phyloP scores from a whole-genome alignment of 2,797 vertebrate species.

The Xiphophorus birchmanni region DNA sequence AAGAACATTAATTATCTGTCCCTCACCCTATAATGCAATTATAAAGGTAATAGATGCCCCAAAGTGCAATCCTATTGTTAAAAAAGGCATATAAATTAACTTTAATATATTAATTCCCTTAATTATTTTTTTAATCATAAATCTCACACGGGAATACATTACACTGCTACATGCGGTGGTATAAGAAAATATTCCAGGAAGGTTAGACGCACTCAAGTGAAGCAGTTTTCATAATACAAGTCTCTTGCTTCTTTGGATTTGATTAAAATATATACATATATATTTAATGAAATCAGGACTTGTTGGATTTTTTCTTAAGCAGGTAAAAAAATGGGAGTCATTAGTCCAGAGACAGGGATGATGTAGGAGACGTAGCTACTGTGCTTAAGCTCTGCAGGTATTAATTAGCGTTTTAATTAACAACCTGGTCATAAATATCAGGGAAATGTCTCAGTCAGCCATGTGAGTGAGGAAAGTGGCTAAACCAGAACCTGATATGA shows the following conservation, averaged over 20 bases:
- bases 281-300: slow-evolving; percentile 77
- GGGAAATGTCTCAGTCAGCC: slow-evolving; percentile 55
- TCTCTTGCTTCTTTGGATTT: slow-evolving; percentile 72
- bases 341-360: slow-evolving; percentile 87
- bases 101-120: slow-evolving; percentile 76
- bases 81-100: slow-evolving; percentile 85
- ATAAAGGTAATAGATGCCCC: slow-evolving; percentile 84
- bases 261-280: slow-evolving; percentile 71
- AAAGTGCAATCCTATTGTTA: slow-evolving; percentile 75
- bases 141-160: slow-evolving; percentile 73
- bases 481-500: not conserved
- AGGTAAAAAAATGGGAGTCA: slow-evolving; percentile 62
- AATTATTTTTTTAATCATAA: slow-evolving; percentile 77
- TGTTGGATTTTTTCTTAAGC: slow-evolving; percentile 8
- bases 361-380: slow-evolving; percentile 71
- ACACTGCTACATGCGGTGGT: slow-evolving; percentile 69
- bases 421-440: slow-evolving; percentile 1
- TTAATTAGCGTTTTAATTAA: slow-evolving; percentile 19
- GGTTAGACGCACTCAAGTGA: slow-evolving; percentile 32
- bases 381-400: slow-evolving; percentile 82
- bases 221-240: slow-evolving; percentile 60
- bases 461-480: not conserved
- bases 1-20: slow-evolving; percentile 65
- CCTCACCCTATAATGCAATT: slow-evolving; percentile 82
- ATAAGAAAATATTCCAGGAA: slow-evolving; percentile 29